Evolutionary conservation across 1,140 invertebrate species (phyloP).

Genomic region (Ooceraea biroi): DNA sequence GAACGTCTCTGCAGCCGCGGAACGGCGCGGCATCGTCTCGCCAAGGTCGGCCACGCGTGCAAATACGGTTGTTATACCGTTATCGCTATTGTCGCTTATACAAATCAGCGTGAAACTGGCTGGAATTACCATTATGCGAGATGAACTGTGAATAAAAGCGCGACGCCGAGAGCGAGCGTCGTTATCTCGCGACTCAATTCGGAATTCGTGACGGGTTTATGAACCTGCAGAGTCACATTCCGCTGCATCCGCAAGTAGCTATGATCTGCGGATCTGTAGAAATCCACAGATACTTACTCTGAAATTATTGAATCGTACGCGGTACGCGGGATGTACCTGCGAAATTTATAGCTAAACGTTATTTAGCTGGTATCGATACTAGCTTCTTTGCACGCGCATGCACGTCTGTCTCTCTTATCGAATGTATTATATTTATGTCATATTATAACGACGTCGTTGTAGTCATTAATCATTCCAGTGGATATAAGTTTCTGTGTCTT

Average conservation of each 20-base stretch:
- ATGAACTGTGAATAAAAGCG: constrained; percentile 19
- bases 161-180: background rate
- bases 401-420: background rate
- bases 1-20: background rate
- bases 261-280: background rate
- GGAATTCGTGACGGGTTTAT: constrained; percentile 30
- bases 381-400: background rate
- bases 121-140: background rate
- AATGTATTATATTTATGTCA: constrained; percentile 7
- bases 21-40: background rate
- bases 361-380: background rate
- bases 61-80: constrained; percentile 31
- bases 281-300: constrained; percentile 8
- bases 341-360: background rate
- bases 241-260: constrained; percentile 4
- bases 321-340: no score
- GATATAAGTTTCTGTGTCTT: no score
- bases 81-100: constrained; percentile 42
- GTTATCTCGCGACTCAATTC: constrained; percentile 24
- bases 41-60: constrained; percentile 6
- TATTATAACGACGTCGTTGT: no score
- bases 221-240: constrained; percentile 27
- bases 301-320: background rate
- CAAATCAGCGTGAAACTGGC: constrained; percentile 29
- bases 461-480: no score